Conservation (phyloP, 2,113 vertebrate species). For the Bubo bubo region DNA sequence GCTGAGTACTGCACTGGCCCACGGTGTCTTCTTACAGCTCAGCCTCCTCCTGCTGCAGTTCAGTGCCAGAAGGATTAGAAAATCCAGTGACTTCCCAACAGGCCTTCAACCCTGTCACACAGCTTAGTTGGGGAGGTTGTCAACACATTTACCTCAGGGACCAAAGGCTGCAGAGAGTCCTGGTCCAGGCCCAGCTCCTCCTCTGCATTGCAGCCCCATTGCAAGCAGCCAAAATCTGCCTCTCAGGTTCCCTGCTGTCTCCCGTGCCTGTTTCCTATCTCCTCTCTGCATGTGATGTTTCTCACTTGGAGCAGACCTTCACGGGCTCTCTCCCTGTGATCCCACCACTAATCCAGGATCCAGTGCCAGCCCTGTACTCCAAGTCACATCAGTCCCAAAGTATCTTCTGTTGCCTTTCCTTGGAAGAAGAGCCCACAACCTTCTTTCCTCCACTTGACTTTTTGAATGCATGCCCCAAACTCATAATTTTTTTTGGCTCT, state of each 20-base stretch:
- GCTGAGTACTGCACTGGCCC: rapidly evolving
- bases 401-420: neutral
- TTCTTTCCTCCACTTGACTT: neutral
- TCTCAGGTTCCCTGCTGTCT: neutral
- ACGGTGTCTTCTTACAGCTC: neutral
- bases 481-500: neutral
- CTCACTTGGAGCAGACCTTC: neutral
- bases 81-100: neutral
- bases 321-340: rapidly evolving
- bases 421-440: neutral
- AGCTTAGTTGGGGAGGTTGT: neutral
- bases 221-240: neutral
- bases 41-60: neutral
- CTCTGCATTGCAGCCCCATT: neutral
- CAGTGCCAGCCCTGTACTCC: neutral
- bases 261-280: neutral
- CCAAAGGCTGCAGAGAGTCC: neutral
- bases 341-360: neutral
- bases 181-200: neutral
- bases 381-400: rapidly evolving
- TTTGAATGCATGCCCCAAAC: rapidly evolving
- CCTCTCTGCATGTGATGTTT: neutral
- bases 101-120: neutral
- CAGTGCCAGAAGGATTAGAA: neutral
- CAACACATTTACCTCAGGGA: neutral